A percentile compares a stretch with the other conserved stretches of the same genome.
These are phyloP conservation scores for Ammodytes dubius DNA, from an alignment of 2,113 vertebrate genomes.

Conservation along the genomic window DNA sequence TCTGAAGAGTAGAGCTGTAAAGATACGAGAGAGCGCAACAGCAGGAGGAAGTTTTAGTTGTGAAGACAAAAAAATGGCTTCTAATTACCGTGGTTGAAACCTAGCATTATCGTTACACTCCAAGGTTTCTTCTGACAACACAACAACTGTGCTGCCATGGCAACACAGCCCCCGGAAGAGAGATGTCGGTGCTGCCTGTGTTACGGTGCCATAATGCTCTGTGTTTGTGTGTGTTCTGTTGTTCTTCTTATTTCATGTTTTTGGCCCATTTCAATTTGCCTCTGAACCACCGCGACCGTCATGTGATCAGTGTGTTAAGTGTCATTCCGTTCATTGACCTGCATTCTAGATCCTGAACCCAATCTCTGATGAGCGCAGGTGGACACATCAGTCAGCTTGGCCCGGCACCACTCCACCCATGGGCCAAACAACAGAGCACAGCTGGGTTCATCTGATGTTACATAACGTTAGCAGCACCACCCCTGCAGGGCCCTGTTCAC, in stretches of 20 bases:
- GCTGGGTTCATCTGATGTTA: slow-evolving; percentile 75
- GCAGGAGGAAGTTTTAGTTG: slow-evolving; percentile 20
- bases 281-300: slow-evolving; percentile 10
- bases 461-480: slow-evolving; percentile 66
- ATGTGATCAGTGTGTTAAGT: slow-evolving; percentile 26
- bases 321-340: slow-evolving; percentile 44
- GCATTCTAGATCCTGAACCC: slow-evolving; percentile 5
- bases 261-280: slow-evolving; percentile 9
- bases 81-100: slow-evolving; percentile 72
- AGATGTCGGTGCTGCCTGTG: slow-evolving; percentile 3
- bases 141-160: slow-evolving; percentile 74
- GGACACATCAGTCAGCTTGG: slow-evolving; percentile 60
- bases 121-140: slow-evolving; percentile 68
- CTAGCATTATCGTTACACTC: slow-evolving; percentile 70
- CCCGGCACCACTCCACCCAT: slow-evolving; percentile 63
- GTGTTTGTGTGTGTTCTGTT: too few species aligned
- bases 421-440: slow-evolving; percentile 69
- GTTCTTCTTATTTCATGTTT: slow-evolving; percentile 17
- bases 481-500: slow-evolving; percentile 77
- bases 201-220: too few species aligned
- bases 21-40: slow-evolving; percentile 13
- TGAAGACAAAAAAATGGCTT: slow-evolving; percentile 38
- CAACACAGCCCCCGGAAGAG: slow-evolving; percentile 50
- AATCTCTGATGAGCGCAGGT: slow-evolving; percentile 60
- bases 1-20: slow-evolving; percentile 9